These are phyloP conservation scores for Amphiprion percula DNA, from an alignment of 2,113 vertebrate species.

Conservation along the genomic window DNA sequence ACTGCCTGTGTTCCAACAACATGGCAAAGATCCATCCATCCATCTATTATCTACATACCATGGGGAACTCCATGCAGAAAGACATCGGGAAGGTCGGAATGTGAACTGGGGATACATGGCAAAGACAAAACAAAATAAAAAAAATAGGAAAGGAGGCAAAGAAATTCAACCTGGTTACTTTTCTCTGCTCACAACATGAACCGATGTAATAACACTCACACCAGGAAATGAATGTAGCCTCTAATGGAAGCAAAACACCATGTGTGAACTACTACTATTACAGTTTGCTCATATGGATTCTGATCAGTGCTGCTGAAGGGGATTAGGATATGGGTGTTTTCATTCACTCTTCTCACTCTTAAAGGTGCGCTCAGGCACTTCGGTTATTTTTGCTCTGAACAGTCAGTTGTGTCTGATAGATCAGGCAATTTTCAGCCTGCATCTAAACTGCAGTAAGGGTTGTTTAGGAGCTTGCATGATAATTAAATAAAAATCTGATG, in stretches of 20 bases:
- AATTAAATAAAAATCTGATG: too few relatives aligned
- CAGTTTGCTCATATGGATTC: neutral
- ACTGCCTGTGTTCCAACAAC: slow-evolving; percentile 2
- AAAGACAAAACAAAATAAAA: neutral
- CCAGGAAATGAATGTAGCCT: neutral
- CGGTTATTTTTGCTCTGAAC: too few relatives aligned
- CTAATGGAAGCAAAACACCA: neutral
- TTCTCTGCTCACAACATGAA: neutral
- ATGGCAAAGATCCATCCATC: neutral
- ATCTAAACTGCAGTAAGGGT: too few relatives aligned
- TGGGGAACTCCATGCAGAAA: too few relatives aligned
- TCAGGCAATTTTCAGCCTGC: too few relatives aligned
- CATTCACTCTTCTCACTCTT: neutral
- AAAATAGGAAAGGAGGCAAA: neutral
- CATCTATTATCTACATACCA: too few relatives aligned
- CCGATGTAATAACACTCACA: neutral
- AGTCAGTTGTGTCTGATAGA: too few relatives aligned
- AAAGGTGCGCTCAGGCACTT: neutral
- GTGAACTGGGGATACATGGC: too few relatives aligned
- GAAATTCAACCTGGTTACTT: neutral
- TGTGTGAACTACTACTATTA: neutral
- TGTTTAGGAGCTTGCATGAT: too few relatives aligned
- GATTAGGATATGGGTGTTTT: neutral
- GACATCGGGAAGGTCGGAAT: too few relatives aligned
- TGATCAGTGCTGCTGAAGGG: neutral